These are phyloP conservation scores for Pogonophryne albipinna DNA, from an alignment of 2,797 vertebrate species.

Conservation along the genomic window DNA sequence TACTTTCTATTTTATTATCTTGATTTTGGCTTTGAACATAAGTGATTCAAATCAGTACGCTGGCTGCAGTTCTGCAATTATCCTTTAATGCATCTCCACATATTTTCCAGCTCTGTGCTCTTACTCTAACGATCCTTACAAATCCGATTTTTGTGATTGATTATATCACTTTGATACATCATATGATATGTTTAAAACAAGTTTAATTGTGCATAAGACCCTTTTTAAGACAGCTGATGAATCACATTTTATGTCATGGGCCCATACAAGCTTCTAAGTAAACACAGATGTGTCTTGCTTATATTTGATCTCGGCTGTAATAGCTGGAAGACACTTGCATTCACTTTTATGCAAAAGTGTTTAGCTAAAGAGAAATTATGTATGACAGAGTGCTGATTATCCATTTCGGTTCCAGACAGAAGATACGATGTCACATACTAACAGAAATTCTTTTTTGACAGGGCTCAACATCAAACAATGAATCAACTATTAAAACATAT, in stretches of 20 bases:
- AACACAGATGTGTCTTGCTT: constrained; percentile 66
- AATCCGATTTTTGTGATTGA: constrained; percentile 14
- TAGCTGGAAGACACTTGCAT: constrained; percentile 22
- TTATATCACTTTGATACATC: not conserved
- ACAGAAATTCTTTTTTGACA: too few relatives aligned
- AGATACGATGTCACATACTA: too few relatives aligned
- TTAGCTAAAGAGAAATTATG: constrained; percentile 1
- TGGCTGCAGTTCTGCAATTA: constrained; percentile 15
- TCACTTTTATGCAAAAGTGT: constrained; percentile 20
- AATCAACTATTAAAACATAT: too few relatives aligned
- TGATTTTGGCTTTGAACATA: constrained; percentile 19
- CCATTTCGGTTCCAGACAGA: constrained; percentile 3
- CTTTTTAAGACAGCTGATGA: constrained; percentile 29
- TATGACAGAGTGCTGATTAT: constrained; percentile 4
- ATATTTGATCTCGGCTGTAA: constrained; percentile 33
- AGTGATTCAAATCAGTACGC: constrained; percentile 29
- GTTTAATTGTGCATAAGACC: constrained; percentile 6
- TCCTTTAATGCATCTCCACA: not conserved
- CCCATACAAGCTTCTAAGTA: constrained; percentile 54
- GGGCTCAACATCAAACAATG: too few relatives aligned
- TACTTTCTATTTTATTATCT: constrained; percentile 22
- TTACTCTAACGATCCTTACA: not conserved
- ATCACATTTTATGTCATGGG: constrained; percentile 24
- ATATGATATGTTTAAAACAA: not conserved
- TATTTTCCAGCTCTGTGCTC: not conserved